phyloP scores from a whole-genome alignment of 2,888 invertebrate species.

The Melinopterus prodromus region DNA sequence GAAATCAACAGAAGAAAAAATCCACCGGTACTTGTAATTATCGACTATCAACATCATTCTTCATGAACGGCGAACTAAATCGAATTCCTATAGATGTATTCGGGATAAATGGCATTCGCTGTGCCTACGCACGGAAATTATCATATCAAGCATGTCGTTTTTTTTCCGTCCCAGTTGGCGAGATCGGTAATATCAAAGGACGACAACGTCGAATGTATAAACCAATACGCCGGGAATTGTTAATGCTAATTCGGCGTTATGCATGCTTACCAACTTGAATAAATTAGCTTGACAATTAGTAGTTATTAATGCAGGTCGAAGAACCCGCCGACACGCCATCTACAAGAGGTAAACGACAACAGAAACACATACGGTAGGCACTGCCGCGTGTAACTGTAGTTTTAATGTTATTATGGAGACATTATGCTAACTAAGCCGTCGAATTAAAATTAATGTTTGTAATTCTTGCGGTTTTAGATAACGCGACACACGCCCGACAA shows the following conservation, averaged over 20 bases:
- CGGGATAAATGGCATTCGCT: background rate
- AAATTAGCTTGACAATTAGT: slow-evolving; percentile 4
- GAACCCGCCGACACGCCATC: background rate
- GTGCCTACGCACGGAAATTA: background rate
- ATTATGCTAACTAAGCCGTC: background rate
- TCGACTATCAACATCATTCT: background rate
- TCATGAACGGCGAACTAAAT: background rate
- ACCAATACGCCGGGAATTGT: background rate
- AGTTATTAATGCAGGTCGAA: slow-evolving; percentile 4
- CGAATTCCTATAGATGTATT: slow-evolving; percentile 4
- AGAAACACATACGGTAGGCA: background rate
- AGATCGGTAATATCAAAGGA: background rate
- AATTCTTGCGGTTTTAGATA: background rate
- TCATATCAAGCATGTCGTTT: slow-evolving; percentile 4
- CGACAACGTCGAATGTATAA: background rate
- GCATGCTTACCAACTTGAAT: slow-evolving; percentile 4
- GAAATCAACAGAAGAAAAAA: background rate
- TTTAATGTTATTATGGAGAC: background rate
- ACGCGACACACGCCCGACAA: background rate
- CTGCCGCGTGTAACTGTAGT: background rate
- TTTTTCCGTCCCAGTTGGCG: background rate
- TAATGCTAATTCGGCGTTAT: slow-evolving; percentile 4
- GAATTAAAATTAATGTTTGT: slow-evolving; percentile 4
- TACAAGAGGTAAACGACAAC: slow-evolving; percentile 4
- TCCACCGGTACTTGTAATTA: background rate